Conservation (phyloP, 2,797 vertebrate genomes). For the Tiaroga cobitis region DNA sequence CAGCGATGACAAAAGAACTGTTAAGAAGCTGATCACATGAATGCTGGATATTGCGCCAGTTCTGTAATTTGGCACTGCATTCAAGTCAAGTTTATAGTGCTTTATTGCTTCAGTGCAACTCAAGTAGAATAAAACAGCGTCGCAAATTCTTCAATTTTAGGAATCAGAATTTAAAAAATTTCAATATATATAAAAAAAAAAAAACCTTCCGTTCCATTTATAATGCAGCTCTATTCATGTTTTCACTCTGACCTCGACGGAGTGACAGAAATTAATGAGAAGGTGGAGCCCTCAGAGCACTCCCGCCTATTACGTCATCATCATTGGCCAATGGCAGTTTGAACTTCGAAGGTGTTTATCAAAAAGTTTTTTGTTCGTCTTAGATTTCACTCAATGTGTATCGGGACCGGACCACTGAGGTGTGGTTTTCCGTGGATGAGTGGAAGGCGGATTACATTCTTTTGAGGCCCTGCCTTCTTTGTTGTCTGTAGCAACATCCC, state of each 20-base stretch:
- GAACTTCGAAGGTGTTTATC: background rate
- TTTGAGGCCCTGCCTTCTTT: conserved; percentile 8
- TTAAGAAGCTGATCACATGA: too few relatives aligned
- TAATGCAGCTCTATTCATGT: background rate
- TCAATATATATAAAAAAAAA: too few relatives aligned
- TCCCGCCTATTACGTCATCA: background rate
- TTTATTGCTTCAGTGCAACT: background rate
- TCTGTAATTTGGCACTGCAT: too few relatives aligned
- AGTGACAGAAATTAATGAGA: background rate
- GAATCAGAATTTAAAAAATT: background rate
- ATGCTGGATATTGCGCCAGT: too few relatives aligned
- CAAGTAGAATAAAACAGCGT: background rate
- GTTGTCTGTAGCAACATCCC: background rate
- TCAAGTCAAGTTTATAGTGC: too few relatives aligned
- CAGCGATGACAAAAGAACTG: background rate
- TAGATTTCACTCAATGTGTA: background rate
- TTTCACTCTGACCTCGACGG: background rate
- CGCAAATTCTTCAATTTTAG: background rate
- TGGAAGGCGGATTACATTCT: background rate
- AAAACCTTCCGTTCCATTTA: background rate
- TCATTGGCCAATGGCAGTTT: background rate
- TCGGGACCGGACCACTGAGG: background rate
- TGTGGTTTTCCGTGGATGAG: background rate
- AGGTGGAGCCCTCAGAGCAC: background rate
- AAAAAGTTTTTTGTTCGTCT: background rate